phyloP scores from a whole-genome alignment of 1,140 invertebrate genomes.

The Steinernema khuongi region DNA sequence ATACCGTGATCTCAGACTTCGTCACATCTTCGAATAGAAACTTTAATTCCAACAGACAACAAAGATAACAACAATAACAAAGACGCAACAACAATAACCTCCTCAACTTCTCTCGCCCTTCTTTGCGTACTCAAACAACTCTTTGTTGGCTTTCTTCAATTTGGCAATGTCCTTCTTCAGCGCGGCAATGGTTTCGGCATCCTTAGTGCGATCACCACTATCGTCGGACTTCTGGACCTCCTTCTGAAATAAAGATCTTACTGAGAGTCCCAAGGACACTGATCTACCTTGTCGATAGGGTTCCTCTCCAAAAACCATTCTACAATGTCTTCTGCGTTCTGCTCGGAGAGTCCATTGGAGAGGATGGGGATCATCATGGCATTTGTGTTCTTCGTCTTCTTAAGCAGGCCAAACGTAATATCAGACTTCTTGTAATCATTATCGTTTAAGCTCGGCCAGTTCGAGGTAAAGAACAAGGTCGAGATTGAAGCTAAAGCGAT shows the following conservation, averaged over 20 bases:
- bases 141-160: conserved; percentile 7
- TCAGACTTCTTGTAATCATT: conserved; percentile 15
- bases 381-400: neutral
- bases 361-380: neutral
- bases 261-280: neutral
- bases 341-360: neutral
- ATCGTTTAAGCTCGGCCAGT: conserved; percentile 16
- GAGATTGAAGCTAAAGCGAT: conserved; percentile 14
- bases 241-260: neutral
- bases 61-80: neutral
- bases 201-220: neutral
- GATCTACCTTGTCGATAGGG: neutral
- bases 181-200: neutral
- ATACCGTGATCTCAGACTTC: neutral
- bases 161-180: neutral
- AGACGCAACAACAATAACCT: neutral
- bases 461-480: conserved; percentile 26
- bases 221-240: neutral
- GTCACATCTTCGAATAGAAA: neutral
- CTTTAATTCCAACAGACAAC: neutral
- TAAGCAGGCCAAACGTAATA: neutral
- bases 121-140: conserved; percentile 1
- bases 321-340: neutral
- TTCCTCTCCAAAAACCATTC: conserved; percentile 7
- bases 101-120: neutral